Percentiles rank a stretch among this genome's conserved stretches.
Evolutionary conservation across 1,140 invertebrate species (phyloP).

Genomic region (Heliconius melpomene): DNA sequence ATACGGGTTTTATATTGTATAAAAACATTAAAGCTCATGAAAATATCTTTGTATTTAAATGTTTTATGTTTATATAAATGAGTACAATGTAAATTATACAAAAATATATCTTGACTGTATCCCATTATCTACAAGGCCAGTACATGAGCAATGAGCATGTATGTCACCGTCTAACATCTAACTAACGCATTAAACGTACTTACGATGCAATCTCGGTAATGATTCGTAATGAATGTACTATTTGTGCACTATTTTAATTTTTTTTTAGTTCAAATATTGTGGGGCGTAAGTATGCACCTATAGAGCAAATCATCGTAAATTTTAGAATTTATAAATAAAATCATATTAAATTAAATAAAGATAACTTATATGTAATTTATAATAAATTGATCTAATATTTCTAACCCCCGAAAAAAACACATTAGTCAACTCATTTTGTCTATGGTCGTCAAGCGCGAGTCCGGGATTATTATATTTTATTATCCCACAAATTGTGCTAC

Average conservation of each 20-base stretch:
- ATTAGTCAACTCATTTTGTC: conserved; percentile 36
- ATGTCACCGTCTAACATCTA: conserved; percentile 27
- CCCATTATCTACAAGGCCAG: conserved; percentile 23
- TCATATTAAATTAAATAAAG: neutral
- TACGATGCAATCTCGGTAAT: conserved; percentile 57
- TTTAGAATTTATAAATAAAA: neutral
- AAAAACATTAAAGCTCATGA: too few relatives aligned
- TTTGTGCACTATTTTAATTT: neutral
- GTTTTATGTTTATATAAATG: neutral
- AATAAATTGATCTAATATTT: neutral
- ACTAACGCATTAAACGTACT: conserved; percentile 55
- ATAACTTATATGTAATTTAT: neutral
- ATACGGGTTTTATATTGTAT: neutral
- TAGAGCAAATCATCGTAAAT: neutral
- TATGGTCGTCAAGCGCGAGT: conserved; percentile 40
- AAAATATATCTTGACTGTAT: neutral
- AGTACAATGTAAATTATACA: neutral
- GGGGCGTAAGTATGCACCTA: neutral
- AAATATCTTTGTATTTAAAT: neutral
- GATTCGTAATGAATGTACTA: conserved; percentile 27
- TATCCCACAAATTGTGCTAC: conserved; percentile 71
- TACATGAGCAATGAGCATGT: conserved; percentile 25
- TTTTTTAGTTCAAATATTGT: neutral
- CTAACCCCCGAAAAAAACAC: conserved; percentile 20
- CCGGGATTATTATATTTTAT: conserved; percentile 72